Evolutionary conservation across 2,797 vertebrate genomes (phyloP).

Genomic region (Clarias platycephalus): DNA sequence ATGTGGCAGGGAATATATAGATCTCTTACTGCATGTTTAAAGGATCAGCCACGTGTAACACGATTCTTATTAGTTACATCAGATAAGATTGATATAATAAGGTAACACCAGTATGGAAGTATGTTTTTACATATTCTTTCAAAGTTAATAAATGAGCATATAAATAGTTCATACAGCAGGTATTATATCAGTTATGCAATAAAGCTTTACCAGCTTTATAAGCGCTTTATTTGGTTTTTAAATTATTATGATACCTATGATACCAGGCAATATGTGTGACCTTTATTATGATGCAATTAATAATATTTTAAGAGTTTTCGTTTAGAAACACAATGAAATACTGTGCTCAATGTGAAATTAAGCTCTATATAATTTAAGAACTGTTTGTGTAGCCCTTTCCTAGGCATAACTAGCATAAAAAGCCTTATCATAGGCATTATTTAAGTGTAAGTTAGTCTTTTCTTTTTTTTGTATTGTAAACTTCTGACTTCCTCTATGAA

Average conservation of each 20-base stretch:
- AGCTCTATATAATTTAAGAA: neutral
- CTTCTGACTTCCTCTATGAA: neutral
- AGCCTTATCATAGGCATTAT: neutral
- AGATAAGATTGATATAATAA: too few species aligned
- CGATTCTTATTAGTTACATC: neutral
- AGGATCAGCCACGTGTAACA: neutral
- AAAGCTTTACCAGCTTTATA: neutral
- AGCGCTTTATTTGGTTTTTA: neutral
- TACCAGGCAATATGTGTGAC: neutral
- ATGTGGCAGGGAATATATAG: neutral
- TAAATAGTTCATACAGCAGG: neutral
- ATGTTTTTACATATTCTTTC: neutral
- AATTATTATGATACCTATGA: neutral
- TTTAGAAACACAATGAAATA: neutral
- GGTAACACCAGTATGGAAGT: neutral
- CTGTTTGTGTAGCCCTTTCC: neutral
- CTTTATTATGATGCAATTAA: neutral
- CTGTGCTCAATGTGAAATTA: neutral
- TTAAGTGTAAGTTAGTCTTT: neutral
- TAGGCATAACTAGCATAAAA: too few species aligned
- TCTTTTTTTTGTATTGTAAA: neutral
- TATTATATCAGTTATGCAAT: neutral
- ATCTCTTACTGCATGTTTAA: constrained; percentile 1
- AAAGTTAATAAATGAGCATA: neutral
- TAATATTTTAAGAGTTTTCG: neutral